Evolutionary conservation across 1,140 invertebrate genomes (phyloP).

Genomic region (Augochlora pura): DNA sequence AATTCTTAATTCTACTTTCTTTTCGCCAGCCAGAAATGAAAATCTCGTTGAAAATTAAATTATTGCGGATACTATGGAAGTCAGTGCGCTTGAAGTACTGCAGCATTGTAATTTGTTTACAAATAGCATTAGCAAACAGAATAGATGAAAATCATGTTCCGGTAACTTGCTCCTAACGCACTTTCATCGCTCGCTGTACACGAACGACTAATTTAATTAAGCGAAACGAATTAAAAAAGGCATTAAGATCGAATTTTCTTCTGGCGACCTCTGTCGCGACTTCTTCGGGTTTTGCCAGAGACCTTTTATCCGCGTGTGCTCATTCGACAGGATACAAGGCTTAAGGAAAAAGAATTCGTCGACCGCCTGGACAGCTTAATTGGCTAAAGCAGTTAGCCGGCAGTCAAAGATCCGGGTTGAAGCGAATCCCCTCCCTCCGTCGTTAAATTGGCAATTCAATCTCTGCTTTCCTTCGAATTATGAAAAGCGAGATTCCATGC

Average conservation of each 20-base stretch:
- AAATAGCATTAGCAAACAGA: too few relatives aligned
- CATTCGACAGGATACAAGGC: not conserved
- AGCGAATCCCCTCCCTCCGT: not conserved
- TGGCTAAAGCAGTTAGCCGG: slow-evolving; percentile 7
- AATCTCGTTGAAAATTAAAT: too few relatives aligned
- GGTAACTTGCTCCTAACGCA: too few relatives aligned
- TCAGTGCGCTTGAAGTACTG: too few relatives aligned
- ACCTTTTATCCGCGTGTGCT: not conserved
- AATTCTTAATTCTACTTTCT: too few relatives aligned
- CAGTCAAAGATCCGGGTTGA: slow-evolving; percentile 3
- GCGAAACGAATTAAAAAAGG: too few relatives aligned
- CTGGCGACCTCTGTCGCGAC: slow-evolving; percentile 19
- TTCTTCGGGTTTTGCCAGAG: not conserved
- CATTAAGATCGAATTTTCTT: slow-evolving; percentile 1
- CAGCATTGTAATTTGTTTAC: too few relatives aligned
- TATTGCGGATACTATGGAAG: too few relatives aligned
- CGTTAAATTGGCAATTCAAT: not conserved
- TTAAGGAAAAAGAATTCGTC: not conserved
- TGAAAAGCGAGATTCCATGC: slow-evolving; percentile 1
- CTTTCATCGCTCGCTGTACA: too few relatives aligned
- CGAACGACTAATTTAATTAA: too few relatives aligned
- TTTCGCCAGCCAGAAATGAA: too few relatives aligned
- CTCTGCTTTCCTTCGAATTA: not conserved
- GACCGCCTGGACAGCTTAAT: slow-evolving; percentile 3
- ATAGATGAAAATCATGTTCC: too few relatives aligned